Percentiles rank a stretch among this genome's conserved stretches.
Conservation (phyloP, 2,113 vertebrate genomes). For the Pseudorhombus dupliciocellatus region DNA sequence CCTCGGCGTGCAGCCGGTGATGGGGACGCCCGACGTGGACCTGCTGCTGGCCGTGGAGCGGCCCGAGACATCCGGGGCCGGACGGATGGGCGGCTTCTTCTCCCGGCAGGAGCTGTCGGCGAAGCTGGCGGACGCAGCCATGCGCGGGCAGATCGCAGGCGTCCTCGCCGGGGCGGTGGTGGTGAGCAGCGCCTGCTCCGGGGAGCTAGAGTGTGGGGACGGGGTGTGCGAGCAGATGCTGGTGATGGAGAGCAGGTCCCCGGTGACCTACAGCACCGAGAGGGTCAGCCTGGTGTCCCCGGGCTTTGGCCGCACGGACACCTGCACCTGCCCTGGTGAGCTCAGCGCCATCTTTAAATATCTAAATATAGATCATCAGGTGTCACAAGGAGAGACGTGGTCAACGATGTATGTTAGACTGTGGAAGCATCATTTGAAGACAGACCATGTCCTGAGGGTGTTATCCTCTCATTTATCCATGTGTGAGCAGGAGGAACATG, state of each 20-base stretch:
- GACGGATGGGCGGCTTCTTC: conserved; percentile 81
- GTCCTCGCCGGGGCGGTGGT: conserved; percentile 84
- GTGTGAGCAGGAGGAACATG: conserved; percentile 87
- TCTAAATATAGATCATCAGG: too few species aligned
- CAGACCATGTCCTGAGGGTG: neutral
- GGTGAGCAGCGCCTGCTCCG: conserved; percentile 88
- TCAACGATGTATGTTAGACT: too few species aligned
- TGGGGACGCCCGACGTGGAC: conserved; percentile 85
- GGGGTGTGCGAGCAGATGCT: conserved; percentile 88
- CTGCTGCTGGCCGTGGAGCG: conserved; percentile 90
- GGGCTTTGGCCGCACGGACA: conserved; percentile 86
- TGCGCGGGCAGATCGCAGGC: conserved; percentile 84
- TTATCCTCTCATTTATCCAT: neutral
- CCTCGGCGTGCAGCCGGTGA: conserved; percentile 88
- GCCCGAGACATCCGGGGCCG: conserved; percentile 61
- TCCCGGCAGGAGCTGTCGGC: conserved; percentile 87
- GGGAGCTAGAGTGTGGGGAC: conserved; percentile 89
- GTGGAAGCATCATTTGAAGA: neutral
- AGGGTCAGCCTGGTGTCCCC: conserved; percentile 91
- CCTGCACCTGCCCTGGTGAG: conserved; percentile 90
- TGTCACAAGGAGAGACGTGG: too few species aligned
- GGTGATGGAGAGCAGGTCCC: conserved; percentile 84
- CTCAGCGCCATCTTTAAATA: neutral
- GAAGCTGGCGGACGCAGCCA: conserved; percentile 83
- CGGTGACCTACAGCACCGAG: conserved; percentile 91